A percentile compares a stretch with the other conserved stretches of the same genome.
Evolutionary conservation across 2,797 vertebrate species (phyloP).

Genomic region (Tiaroga cobitis): DNA sequence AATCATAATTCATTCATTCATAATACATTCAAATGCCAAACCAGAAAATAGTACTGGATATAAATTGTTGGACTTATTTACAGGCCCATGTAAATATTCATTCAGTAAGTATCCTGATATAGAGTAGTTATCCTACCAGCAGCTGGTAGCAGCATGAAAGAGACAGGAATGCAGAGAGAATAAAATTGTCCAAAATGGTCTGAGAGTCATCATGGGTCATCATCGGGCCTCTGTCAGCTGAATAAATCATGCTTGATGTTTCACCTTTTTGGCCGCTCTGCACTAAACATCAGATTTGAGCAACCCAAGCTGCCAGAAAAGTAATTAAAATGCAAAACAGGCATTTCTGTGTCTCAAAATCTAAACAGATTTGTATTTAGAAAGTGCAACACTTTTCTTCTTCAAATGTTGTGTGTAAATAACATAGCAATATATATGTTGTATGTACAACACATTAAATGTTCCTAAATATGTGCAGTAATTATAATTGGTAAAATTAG

Average conservation of each 20-base stretch:
- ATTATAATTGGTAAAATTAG: background rate
- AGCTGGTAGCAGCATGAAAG: constrained; percentile 41
- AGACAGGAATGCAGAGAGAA: constrained; percentile 13
- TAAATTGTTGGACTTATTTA: constrained; percentile 7
- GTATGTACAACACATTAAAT: background rate
- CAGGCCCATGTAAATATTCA: background rate
- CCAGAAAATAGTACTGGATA: background rate
- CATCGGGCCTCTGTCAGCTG: constrained; percentile 57
- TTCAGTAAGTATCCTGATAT: background rate
- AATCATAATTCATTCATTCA: constrained; percentile 3
- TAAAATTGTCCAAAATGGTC: constrained; percentile 44
- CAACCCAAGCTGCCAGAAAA: constrained; percentile 39
- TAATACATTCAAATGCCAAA: constrained; percentile 6
- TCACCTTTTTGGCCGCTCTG: constrained; percentile 31
- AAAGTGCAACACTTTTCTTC: constrained; percentile 51
- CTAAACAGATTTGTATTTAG: constrained; percentile 57
- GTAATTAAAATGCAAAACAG: constrained; percentile 38
- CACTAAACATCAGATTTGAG: constrained; percentile 31
- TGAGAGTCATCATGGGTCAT: constrained; percentile 55
- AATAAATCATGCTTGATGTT: constrained; percentile 54
- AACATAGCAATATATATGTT: constrained; percentile 19
- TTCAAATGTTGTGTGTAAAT: constrained; percentile 47
- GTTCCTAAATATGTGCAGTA: constrained; percentile 1
- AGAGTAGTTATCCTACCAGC: constrained; percentile 44
- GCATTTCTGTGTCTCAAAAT: constrained; percentile 48